Base-by-base conservation (phyloP, 2,888 invertebrate species). In the Ellobium chinense region DNA sequence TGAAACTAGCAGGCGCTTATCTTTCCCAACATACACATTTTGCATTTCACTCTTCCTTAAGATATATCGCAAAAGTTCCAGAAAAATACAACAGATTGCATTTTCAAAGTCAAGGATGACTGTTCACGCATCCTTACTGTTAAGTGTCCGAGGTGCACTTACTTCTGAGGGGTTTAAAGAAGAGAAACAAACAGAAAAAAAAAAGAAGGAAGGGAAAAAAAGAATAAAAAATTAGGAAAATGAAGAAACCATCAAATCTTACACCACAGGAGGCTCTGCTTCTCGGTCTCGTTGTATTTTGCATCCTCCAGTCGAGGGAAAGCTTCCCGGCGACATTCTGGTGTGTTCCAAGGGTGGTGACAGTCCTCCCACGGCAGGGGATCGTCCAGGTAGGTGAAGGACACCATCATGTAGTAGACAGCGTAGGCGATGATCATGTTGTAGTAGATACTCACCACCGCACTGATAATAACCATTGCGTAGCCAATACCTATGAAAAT, bases 401-500 rank as follows among this genome's bases (percentile, higher is more conserved):
- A 87, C 54, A 89, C 89, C 46, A 89, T 85, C 89, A 90, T 88
- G 85, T 90, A 90, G 86, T 90, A 90, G 81, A 90, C 84, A 78
- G 89, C 82, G 81, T 89, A 90, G 85, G 87, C 87, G 82, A 89
- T 89, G 82, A 89, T 88, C 74, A 89, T 86, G 85, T 89, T 90
- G 85, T 90, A 90, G 84, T 90, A 90, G 72, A 89, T 85, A 58
- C 85, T 82, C 4, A 89, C 89, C 84, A 89, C 86, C 7, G 80
- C 87, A 78, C 88, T 89, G 73, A 90, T 86, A 27, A 84, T 81
- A 14, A 87, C 83, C 89, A 89, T 89, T 39, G 86, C 90, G 82
- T 87, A 88, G 0, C 90, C 90, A 62, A 89, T 87, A 80, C 90
- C 90, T 90, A n/a, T n/a, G n/a, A n/a, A n/a, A n/a, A n/a, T n/a